Base-by-base conservation (phyloP, 2,797 vertebrate species). In the Pipistrellus pygmaeus region DNA sequence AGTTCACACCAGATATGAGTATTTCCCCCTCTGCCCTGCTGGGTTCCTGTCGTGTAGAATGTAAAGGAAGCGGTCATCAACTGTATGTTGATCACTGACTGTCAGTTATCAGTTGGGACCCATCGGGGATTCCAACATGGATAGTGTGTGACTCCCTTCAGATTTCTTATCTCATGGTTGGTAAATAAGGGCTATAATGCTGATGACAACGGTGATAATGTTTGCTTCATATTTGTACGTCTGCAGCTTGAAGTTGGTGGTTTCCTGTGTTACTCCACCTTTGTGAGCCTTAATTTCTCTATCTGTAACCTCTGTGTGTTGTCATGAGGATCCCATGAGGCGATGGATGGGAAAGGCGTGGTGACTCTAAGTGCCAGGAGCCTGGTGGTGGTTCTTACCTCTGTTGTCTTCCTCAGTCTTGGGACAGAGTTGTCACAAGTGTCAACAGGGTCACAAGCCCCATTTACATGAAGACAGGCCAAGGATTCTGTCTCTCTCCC, bases 281-380 rank as follows among this genome's bases (percentile, higher is more conserved):
- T 73, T 55, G 17, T 5, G 51, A 87, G 35, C 32, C 21, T 38
- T 32, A 0, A 3, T 55, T 76, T 55, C 81, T 55, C 69, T 46
- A 23, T 38, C 30, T 71, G 38, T 86, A 53, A 3, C 4, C 32
- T 48, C 35, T 9, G 23, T 0, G 0, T 10, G 20, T 80, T 68
- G 27, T 17, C 1, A 21, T 8, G 23, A 64, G 17, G 25, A 1
- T 68, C 20, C 1, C 18, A 57, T 1, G n/a, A 30, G n/a, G 18
- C n/a, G 53, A 35, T 6, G 77, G 6, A 11, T 25, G 23, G 71
- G 71, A 80, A 60, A 76, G 57, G 0, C 18, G 5, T 8, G 41
- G 9, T 32, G 38, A 32, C 55, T 64, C 1, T 14, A 48, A 64
- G 53, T 27, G 23, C 55, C 62, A 0, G 0, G 0, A 53, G 35